phyloP scores from a whole-genome alignment of 2,888 invertebrate species.

The Phoronis australis region DNA sequence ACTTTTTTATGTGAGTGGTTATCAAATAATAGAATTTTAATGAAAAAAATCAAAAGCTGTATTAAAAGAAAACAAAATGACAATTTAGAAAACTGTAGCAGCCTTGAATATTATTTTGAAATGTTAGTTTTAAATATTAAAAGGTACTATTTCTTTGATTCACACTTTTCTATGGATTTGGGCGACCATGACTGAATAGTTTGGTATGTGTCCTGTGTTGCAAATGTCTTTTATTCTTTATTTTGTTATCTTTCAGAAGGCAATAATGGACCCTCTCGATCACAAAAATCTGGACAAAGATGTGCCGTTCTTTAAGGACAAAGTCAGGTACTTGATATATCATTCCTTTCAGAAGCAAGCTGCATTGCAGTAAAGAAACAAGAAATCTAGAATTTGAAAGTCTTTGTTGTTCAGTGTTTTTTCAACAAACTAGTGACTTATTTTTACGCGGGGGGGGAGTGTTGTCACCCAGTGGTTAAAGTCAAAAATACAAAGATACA shows the following conservation, averaged over 20 bases:
- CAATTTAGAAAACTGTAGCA: too few relatives aligned
- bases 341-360: too few relatives aligned
- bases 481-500: too few relatives aligned
- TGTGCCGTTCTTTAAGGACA: conserved; percentile 74
- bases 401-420: too few relatives aligned
- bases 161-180: background rate
- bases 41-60: background rate
- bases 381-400: too few relatives aligned
- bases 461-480: too few relatives aligned
- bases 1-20: too few relatives aligned
- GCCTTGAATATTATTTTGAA: background rate
- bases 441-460: too few relatives aligned
- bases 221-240: background rate
- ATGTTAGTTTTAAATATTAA: background rate
- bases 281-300: conserved; percentile 95
- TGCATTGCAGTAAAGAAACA: too few relatives aligned
- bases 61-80: background rate
- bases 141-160: background rate
- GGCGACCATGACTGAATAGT: background rate
- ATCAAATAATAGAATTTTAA: background rate
- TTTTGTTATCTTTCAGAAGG: conserved; percentile 52
- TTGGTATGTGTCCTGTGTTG: background rate
- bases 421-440: too few relatives aligned
- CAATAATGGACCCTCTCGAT: conserved; percentile 85
- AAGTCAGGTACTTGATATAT: conserved; percentile 51